These are phyloP conservation scores for Alentia gelatinosa DNA, from an alignment of 2,888 invertebrate species.

Conservation along the genomic window DNA sequence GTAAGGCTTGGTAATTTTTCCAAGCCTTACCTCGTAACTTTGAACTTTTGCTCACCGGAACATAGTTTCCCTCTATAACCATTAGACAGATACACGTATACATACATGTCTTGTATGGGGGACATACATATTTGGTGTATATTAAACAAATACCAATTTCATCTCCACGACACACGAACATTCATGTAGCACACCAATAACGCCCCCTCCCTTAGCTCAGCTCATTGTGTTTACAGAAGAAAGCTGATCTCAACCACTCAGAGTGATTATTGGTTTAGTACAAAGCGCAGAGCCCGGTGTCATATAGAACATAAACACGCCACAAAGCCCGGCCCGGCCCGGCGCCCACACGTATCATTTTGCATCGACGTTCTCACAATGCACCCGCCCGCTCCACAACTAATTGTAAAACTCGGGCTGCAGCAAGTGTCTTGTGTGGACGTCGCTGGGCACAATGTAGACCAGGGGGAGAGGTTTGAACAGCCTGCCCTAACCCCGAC, in stretches of 20 bases:
- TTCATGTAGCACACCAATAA: neutral
- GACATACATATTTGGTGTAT: too few relatives aligned
- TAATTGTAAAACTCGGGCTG: conserved; percentile 2
- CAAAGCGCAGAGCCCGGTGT: neutral
- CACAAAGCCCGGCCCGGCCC: neutral
- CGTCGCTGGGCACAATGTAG: neutral
- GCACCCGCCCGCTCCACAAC: neutral
- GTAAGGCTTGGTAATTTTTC: too few relatives aligned
- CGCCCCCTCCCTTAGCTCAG: neutral
- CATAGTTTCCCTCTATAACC: too few relatives aligned
- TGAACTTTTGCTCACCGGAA: too few relatives aligned
- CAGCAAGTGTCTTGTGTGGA: neutral
- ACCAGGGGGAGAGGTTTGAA: neutral
- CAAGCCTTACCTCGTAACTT: too few relatives aligned
- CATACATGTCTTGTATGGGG: too few relatives aligned
- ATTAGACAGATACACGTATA: too few relatives aligned
- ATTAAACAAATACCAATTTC: too few relatives aligned
- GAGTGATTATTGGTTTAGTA: conserved; percentile 11
- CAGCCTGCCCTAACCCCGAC: neutral
- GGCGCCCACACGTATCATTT: neutral
- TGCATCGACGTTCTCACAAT: neutral
- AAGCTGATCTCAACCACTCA: neutral
- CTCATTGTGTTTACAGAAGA: neutral
- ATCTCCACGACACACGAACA: too few relatives aligned
- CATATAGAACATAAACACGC: conserved; percentile 6